Evolutionary conservation across 2,888 invertebrate species (phyloP).

Genomic region (Drosophila fulvimacula): DNA sequence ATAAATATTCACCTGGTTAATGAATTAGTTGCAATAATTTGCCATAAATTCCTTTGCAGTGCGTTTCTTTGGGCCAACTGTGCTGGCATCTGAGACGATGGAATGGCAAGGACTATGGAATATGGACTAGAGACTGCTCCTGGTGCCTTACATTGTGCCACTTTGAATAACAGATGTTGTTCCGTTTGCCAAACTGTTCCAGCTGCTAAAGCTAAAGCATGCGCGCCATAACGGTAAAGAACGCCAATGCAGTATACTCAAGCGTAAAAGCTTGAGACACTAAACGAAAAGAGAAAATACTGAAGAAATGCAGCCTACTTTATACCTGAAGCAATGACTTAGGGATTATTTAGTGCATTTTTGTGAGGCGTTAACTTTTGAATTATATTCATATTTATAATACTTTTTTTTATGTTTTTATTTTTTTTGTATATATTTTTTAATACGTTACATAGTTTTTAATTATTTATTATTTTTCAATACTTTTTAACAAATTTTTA

Average conservation of each 20-base stretch:
- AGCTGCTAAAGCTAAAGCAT: constrained; percentile 48
- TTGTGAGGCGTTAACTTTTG: neutral
- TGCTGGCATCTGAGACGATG: constrained; percentile 57
- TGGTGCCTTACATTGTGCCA: constrained; percentile 62
- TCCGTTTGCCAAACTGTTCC: constrained; percentile 56
- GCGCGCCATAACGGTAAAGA: constrained; percentile 46
- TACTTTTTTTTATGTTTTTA: neutral
- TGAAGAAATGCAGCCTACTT: too few species aligned
- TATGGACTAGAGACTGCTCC: constrained; percentile 40
- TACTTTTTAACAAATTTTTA: too few species aligned
- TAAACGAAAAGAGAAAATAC: neutral
- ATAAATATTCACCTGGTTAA: neutral
- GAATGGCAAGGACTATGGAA: constrained; percentile 61
- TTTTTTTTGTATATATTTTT: too few species aligned
- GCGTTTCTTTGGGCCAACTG: constrained; percentile 42
- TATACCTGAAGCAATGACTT: neutral
- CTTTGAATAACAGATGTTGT: constrained; percentile 79
- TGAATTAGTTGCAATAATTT: constrained; percentile 5
- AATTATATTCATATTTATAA: neutral
- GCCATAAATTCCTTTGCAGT: constrained; percentile 58
- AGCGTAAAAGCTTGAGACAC: constrained; percentile 2
- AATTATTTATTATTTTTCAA: neutral
- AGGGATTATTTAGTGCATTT: neutral
- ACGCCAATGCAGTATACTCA: neutral
- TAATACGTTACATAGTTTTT: neutral